A percentile compares a stretch with the other conserved stretches of the same genome.
phyloP scores from a whole-genome alignment of 2,113 vertebrate species.

The Phycodurus eques region DNA sequence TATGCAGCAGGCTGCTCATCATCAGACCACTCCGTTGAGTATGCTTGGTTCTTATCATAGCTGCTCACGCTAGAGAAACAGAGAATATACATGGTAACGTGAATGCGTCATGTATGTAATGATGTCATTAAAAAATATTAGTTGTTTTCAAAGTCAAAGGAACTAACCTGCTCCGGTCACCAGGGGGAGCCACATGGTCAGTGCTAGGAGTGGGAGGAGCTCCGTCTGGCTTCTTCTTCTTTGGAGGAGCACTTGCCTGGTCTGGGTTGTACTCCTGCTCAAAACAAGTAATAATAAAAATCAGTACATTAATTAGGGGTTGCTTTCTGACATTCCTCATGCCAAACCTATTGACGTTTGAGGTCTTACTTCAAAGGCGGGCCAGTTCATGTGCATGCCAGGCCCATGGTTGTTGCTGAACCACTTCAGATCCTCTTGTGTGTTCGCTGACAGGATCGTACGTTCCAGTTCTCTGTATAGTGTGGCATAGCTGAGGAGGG shows the following conservation, averaged over 20 bases:
- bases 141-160: neutral
- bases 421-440: conserved; percentile 97
- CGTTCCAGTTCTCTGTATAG: conserved; percentile 96
- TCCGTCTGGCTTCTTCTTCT: conserved; percentile 91
- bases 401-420: conserved; percentile 94
- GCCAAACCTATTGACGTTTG: neutral
- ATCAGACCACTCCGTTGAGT: conserved; percentile 91
- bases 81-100: neutral
- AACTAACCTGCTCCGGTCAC: conserved; percentile 87
- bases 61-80: conserved; percentile 83
- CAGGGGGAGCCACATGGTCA: conserved; percentile 82
- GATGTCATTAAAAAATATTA: neutral
- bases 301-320: neutral
- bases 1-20: conserved; percentile 84
- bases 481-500: conserved; percentile 79
- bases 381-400: conserved; percentile 97
- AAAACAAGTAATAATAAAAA: conserved; percentile 2
- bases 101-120: neutral
- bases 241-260: conserved; percentile 80
- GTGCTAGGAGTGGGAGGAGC: conserved; percentile 74
- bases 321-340: neutral
- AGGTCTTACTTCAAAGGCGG: conserved; percentile 86
- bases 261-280: conserved; percentile 94
- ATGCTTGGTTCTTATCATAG: conserved; percentile 90
- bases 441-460: conserved; percentile 84